phyloP scores from a whole-genome alignment of 2,113 vertebrate species.

The Cyprinodon variegatus region DNA sequence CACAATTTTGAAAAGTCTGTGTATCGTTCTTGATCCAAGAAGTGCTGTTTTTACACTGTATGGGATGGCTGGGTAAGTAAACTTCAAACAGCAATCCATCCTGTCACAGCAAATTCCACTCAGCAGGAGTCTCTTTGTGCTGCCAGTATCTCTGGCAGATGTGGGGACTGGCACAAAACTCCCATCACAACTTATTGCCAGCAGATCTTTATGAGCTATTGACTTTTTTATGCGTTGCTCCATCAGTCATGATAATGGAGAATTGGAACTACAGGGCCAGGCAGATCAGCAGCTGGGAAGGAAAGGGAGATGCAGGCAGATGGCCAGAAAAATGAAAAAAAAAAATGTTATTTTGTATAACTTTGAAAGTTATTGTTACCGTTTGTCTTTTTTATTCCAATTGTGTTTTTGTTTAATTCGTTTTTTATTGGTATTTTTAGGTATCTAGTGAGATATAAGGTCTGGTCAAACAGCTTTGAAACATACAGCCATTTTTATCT shows the following conservation, averaged over 20 bases:
- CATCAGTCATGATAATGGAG: slow-evolving; percentile 51
- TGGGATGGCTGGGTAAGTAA: slow-evolving; percentile 30
- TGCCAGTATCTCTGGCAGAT: slow-evolving; percentile 46
- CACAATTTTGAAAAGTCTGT: background rate
- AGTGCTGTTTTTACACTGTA: background rate
- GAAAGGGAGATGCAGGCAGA: slow-evolving; percentile 34
- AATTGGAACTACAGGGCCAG: slow-evolving; percentile 37
- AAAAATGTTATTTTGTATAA: slow-evolving; percentile 19
- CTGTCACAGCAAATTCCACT: slow-evolving; percentile 47
- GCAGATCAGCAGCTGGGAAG: slow-evolving; percentile 56
- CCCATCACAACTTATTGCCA: slow-evolving; percentile 40
- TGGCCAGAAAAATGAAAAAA: slow-evolving; percentile 21
- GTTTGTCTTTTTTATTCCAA: slow-evolving; percentile 23
- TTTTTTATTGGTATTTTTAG: background rate
- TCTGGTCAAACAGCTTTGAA: no score
- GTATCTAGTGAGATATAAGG: no score
- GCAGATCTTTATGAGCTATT: slow-evolving; percentile 51
- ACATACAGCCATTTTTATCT: no score
- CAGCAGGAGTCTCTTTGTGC: slow-evolving; percentile 34
- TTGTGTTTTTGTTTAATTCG: background rate
- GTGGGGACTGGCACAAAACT: slow-evolving; percentile 35
- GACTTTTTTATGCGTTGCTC: slow-evolving; percentile 43
- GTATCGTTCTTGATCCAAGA: slow-evolving; percentile 18
- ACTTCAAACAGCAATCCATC: slow-evolving; percentile 36
- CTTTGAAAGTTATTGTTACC: slow-evolving; percentile 18